These are phyloP conservation scores for Illadopsis cleaveri DNA, from an alignment of 2,113 vertebrate species.

Conservation along the genomic window DNA sequence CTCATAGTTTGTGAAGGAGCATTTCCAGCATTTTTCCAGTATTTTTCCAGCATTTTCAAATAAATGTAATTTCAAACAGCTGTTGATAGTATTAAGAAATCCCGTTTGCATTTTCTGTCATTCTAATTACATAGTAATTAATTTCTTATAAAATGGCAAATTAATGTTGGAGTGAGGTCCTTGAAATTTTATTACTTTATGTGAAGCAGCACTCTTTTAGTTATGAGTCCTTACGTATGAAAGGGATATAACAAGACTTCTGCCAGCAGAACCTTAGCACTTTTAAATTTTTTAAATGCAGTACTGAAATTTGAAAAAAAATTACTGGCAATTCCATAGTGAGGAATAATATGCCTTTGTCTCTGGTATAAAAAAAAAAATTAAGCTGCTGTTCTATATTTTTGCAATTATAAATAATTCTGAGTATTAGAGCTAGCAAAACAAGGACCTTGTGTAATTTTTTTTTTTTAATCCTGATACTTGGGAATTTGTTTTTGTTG, in stretches of 20 bases:
- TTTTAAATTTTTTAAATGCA: background rate
- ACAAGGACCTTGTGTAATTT: background rate
- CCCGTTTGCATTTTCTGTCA: background rate
- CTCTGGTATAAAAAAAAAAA: background rate
- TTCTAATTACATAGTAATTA: background rate
- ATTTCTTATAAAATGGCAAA: background rate
- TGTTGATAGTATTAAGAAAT: background rate
- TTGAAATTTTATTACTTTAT: background rate
- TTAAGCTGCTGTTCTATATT: background rate
- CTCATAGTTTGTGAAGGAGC: background rate
- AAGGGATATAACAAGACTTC: background rate
- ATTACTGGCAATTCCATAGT: background rate
- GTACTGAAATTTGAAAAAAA: background rate
- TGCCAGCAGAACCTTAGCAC: background rate
- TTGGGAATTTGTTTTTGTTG: background rate
- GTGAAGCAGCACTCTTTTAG: background rate
- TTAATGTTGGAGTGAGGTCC: background rate
- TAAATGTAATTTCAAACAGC: background rate
- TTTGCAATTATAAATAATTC: background rate
- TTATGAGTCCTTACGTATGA: background rate
- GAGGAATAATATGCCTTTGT: slow-evolving; percentile 33
- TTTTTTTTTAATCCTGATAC: background rate
- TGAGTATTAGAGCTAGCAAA: background rate
- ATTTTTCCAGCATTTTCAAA: background rate
- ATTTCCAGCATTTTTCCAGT: background rate